Conservation (phyloP, 2,888 invertebrate genomes). For the Elmis aenea region DNA sequence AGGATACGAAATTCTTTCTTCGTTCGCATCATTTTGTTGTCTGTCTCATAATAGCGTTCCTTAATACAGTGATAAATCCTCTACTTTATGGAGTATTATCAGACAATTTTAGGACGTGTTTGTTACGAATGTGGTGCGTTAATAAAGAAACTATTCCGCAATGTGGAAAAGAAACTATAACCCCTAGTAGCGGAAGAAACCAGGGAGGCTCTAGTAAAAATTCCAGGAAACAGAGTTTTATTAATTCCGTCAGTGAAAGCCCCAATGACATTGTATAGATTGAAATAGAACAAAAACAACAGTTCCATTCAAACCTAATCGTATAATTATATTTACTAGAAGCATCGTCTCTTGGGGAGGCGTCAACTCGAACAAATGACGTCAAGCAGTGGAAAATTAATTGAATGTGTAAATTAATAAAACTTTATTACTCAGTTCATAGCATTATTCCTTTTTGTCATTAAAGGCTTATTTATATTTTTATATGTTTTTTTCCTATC, state of each 20-base stretch:
- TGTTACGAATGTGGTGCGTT: constrained; percentile 44
- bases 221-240: constrained; percentile 31
- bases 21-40: constrained; percentile 52
- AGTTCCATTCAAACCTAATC: too few species aligned
- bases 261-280: constrained; percentile 26
- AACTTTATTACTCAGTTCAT: too few species aligned
- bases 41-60: constrained; percentile 49
- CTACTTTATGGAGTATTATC: constrained; percentile 53
- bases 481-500: too few species aligned
- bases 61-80: constrained; percentile 55
- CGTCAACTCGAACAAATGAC: too few species aligned
- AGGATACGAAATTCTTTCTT: constrained; percentile 50
- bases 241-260: constrained; percentile 36
- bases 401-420: too few species aligned
- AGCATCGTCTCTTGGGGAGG: too few species aligned
- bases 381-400: too few species aligned
- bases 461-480: too few species aligned
- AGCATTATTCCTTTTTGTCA: too few species aligned
- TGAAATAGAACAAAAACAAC: too few species aligned
- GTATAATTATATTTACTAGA: too few species aligned
- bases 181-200: constrained; percentile 35
- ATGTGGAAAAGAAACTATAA: constrained; percentile 26
- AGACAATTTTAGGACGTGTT: constrained; percentile 50
- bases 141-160: constrained; percentile 15
- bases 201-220: constrained; percentile 26